Evolutionary conservation across 64 coral and sea anemone species (phyloP).

Genomic region (Montipora foliosa): DNA sequence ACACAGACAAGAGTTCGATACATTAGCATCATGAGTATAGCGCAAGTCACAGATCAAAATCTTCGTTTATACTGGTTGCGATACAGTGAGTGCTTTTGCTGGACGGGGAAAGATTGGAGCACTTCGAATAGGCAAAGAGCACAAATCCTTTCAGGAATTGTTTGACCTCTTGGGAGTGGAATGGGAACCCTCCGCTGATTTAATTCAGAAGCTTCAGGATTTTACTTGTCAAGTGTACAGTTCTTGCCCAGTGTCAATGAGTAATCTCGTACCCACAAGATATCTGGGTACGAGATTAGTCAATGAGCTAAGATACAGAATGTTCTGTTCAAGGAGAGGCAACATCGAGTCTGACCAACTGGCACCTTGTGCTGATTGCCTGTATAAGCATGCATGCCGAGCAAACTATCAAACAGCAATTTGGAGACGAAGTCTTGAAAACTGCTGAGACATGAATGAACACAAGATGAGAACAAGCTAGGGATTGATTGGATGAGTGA

Average conservation of each 20-base stretch:
- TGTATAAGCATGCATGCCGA: slow-evolving; percentile 42
- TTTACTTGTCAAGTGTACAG: slow-evolving; percentile 56
- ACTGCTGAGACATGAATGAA: neutral
- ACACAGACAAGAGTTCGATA: slow-evolving; percentile 46
- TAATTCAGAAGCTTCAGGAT: slow-evolving; percentile 56
- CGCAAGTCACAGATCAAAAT: neutral
- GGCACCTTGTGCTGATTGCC: slow-evolving; percentile 50
- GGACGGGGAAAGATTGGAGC: slow-evolving; percentile 50
- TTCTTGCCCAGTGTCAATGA: too few species aligned
- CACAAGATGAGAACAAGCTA: neutral
- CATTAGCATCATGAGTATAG: slow-evolving; percentile 34
- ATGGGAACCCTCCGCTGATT: slow-evolving; percentile 48
- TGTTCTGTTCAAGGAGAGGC: slow-evolving; percentile 74
- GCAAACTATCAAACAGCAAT: slow-evolving; percentile 51
- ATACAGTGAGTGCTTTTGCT: slow-evolving; percentile 56
- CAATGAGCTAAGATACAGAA: slow-evolving; percentile 29
- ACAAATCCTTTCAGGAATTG: slow-evolving; percentile 36
- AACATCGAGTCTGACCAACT: slow-evolving; percentile 55
- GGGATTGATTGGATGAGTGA: slow-evolving; percentile 61
- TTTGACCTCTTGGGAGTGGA: slow-evolving; percentile 52
- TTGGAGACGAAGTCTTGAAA: slow-evolving; percentile 56
- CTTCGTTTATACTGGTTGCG: slow-evolving; percentile 60
- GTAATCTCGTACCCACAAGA: too few species aligned
- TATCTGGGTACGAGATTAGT: too few species aligned
- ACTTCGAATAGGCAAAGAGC: slow-evolving; percentile 29